Evolutionary conservation across 2,888 invertebrate species (phyloP).

Genomic region (Lasioglossum zephyrum): DNA sequence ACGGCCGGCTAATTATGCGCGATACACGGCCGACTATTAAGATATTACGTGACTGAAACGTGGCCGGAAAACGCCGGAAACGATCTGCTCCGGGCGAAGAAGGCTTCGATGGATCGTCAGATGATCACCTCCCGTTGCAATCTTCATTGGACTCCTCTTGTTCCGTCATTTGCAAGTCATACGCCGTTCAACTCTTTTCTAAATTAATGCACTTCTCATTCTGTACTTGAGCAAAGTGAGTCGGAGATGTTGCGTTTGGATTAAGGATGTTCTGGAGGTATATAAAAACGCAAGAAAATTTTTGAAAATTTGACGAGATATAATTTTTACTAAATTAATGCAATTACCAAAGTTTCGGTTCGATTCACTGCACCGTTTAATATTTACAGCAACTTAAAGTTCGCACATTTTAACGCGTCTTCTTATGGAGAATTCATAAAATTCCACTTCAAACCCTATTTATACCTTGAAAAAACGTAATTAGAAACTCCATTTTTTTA

Average conservation of each 20-base stretch:
- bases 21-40: slow-evolving; percentile 26
- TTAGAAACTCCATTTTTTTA: too few relatives aligned
- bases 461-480: too few relatives aligned
- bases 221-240: background rate
- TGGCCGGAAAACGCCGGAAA: slow-evolving; percentile 3
- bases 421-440: too few relatives aligned
- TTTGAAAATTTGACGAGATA: too few relatives aligned
- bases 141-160: background rate
- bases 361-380: too few relatives aligned
- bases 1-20: slow-evolving; percentile 34
- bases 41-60: slow-evolving; percentile 14
- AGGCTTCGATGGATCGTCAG: background rate
- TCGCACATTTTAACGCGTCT: too few relatives aligned
- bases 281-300: too few relatives aligned
- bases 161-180: background rate
- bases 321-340: too few relatives aligned
- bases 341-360: too few relatives aligned
- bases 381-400: too few relatives aligned
- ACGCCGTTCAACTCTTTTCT: background rate
- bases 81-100: background rate
- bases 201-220: background rate
- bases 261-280: too few relatives aligned
- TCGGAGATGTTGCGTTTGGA: background rate
- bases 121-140: background rate
- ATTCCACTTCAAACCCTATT: too few relatives aligned